Evolutionary conservation across 2,888 invertebrate species (phyloP), one percentile per base, ranked within the genome.

Genomic region (Lithophane leautieri): DNA sequence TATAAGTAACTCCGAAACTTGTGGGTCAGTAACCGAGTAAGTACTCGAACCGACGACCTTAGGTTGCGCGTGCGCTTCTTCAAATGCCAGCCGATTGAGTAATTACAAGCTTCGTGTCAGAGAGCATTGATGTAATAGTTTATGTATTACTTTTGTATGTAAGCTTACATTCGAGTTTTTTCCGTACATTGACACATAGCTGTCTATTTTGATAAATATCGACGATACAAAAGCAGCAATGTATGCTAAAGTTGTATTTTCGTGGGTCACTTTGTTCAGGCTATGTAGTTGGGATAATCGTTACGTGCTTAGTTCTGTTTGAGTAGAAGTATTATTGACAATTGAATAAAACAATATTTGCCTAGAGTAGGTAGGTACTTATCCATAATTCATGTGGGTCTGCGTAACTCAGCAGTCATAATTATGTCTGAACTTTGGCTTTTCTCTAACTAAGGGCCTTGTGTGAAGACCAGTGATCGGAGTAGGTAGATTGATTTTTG

Each of bases 61-160:
- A 93, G n/a, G 62, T 16, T 63, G 84, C 88, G 88, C 76, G 73
- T 73, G 89, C 89, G 89, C 93, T 89, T 93, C 93, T 89, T 89
- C 88, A 94, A 95, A 94, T 94, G 94, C 91, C 94, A 94, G 84
- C 82, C 83, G 82, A 91, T 95, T 94, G 92, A 92, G 94, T 92
- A 94, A 94, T 94, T 93, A 92, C 85, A 88, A 83, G 78, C 82
- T 76, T 62, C 79, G 83, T 85, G 81, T 81, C 70, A 79, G 83
- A 61, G 70, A 70, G 62, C 77, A 78, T 85, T 85, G 77, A 87
- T 84, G 89, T 89, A 89, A 87, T 76, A 85, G 86, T 82, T 87
- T 87, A 73, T 78, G 78, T 83, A 81, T 75, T 72, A 79, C 78
- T 76, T 80, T 56, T 71, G 50, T 69, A 73, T 44, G 56, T 50